Base-by-base conservation (phyloP, 2,888 invertebrate species). In the Platycheirus albimanus region DNA sequence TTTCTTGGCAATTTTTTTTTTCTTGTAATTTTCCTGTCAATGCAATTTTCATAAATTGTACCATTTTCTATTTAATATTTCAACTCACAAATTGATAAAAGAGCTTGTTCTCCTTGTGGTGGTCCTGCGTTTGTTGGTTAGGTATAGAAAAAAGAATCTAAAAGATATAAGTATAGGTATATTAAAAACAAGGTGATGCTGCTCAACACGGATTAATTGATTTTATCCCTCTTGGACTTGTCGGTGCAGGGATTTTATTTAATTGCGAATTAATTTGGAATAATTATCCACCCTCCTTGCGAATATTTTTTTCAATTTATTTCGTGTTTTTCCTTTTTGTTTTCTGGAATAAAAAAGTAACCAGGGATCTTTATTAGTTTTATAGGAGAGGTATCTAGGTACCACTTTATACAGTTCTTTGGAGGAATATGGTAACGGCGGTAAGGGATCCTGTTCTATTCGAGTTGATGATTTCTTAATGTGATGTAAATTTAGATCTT, bases 21-120 rank as follows among this genome's bases (percentile, higher is more conserved):
- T n/a, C n/a, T 56, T 64, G 51, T 43, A 58, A 36, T 24, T 66
- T 56, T 58, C 51, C 71, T 66, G 58, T 58, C 54, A 80, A 80
- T 75, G 80, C 75, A 75, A 70, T 80, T 80, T 80, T 64, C 56
- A 75, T 76, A 81, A 81, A 76, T 81, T 81, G 56, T 49, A 51
- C 47, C 30, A 66, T 74, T 69, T 63, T 52, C 56, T 51, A 36
- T 36, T 51, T 61, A 30, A 13, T 36, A 49, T 63, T 47, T 67
- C 11, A 38, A 15, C 13, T 20, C 52, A 38, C 36, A 41, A 54
- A 54, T 54, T 66, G 45, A 56, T 54, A 61, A 28, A 43, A 56
- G 64, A 33, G 52, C 33, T 51, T 45, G 61, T 33, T 64, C 24
- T 66, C 17, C 36, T 38, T 63, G 56, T 24, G 69, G 58, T 69